These are phyloP conservation scores for Mormoops blainvillei DNA, from an alignment of 2,113 vertebrate genomes.

Conservation along the genomic window DNA sequence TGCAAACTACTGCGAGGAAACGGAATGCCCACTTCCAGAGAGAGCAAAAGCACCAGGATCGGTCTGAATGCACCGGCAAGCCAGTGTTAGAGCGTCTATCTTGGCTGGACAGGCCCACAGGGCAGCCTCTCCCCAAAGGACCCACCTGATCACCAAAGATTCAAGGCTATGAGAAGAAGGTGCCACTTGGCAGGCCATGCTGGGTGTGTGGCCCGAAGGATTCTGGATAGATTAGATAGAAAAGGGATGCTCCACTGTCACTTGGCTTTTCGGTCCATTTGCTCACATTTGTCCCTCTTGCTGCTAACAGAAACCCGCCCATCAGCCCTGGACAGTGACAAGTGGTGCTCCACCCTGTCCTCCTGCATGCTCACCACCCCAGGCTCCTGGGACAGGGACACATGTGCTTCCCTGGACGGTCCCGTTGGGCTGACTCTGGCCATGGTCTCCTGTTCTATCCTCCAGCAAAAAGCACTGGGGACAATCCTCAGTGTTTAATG, in stretches of 20 bases:
- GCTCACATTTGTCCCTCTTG: neutral
- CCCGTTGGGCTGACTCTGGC: neutral
- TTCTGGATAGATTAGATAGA: neutral
- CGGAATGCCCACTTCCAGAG: neutral
- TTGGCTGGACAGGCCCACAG: neutral
- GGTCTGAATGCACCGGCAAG: neutral
- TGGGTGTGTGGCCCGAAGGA: neutral
- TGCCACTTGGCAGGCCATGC: neutral
- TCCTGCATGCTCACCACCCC: neutral
- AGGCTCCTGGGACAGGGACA: neutral
- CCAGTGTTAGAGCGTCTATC: neutral
- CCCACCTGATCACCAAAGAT: neutral
- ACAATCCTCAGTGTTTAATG: neutral
- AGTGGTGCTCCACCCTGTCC: neutral
- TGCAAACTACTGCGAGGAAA: accelerated
- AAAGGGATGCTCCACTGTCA: neutral
- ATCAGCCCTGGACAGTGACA: neutral
- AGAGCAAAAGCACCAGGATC: accelerated
- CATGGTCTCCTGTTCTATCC: too few relatives aligned
- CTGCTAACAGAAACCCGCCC: neutral
- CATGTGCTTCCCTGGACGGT: neutral
- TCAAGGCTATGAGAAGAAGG: neutral
- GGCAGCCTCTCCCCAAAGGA: neutral
- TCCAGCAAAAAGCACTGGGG: neutral
- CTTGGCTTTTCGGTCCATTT: neutral